These are phyloP conservation scores for Hydractinia echinata DNA, from an alignment of 30 jellyfish, hydroid and myxozoan species.

Conservation along the genomic window DNA sequence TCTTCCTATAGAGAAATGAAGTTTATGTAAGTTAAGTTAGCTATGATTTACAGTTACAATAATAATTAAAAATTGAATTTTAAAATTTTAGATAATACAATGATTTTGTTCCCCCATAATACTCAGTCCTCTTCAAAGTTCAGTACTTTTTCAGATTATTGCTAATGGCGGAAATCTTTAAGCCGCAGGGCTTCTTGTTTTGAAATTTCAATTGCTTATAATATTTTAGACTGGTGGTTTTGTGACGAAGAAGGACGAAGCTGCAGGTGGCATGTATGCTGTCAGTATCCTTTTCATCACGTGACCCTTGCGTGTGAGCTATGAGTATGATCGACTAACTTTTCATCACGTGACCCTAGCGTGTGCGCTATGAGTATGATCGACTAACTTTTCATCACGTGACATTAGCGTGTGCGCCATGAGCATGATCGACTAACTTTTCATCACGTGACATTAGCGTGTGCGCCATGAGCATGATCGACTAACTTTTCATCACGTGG, in stretches of 20 bases:
- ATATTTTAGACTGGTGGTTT: conserved; percentile 71
- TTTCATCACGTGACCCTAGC: background rate
- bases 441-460: background rate
- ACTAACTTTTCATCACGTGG: background rate
- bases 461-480: background rate
- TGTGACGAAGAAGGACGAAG: conserved; percentile 69
- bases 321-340: background rate
- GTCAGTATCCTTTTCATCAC: conserved; percentile 79
- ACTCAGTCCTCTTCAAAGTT: no score
- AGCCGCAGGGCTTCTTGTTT: no score
- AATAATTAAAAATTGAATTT: no score
- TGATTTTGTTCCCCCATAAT: no score
- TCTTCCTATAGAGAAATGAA: no score
- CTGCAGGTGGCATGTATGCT: conserved; percentile 95
- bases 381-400: background rate
- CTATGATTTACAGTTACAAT: no score
- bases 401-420: background rate
- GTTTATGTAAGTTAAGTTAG: no score
- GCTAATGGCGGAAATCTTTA: no score
- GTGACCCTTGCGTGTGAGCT: background rate
- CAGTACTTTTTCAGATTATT: no score
- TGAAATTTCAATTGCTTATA: no score
- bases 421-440: background rate
- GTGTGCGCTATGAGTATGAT: background rate
- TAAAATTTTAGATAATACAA: no score